Base-by-base conservation (phyloP, 2,888 invertebrate species). In the Leistus spinibarbis region DNA sequence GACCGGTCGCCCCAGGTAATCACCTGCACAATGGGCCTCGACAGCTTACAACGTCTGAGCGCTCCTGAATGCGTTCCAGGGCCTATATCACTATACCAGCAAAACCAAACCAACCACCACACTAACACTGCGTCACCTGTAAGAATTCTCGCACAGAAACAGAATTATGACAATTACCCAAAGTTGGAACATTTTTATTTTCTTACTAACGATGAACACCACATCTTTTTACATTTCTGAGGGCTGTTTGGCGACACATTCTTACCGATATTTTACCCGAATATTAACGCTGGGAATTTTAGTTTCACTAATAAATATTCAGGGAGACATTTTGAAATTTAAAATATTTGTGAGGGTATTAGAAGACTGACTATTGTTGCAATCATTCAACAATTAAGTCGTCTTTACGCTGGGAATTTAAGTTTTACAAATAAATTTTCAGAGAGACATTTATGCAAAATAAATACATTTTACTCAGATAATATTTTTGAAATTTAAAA, bases 1-100 rank as follows among this genome's bases (percentile, higher is more conserved):
- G 65, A 16, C 77, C 76, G 71, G 76, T 69, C 70, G 76, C 78
- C 77, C 77, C 79, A 79, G 79, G 77, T 80, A 79, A 80, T 79
- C 72, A 66, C 66, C 72, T 22, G 72, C 57, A 72, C 72, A 72
- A 66, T 72, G 57, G 72, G 27, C 3, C 64, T 23, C 57, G 56
- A 72, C 72, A 40, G 72, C 72, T 72, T 72, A 72, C 72, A 72
- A 4, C 53, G 72, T 72, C 72, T 72, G 72, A 71, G 71, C 71
- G 70, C 70, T 71, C 64, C 71, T 71, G 64, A 64, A 63, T 64
- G 64, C 64, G 64, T 60, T 60, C 19, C 3, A 3, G 22, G 10
- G 60, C 19, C n/a, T 60, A 60, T 22, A 60, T 22, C 60, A 60
- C 60, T 22, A 60, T 19, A 16, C 19, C 60, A 60, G 10, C 60